These are phyloP conservation scores for Girardinichthys multiradiatus DNA, from an alignment of 2,113 vertebrate genomes.

Conservation along the genomic window DNA sequence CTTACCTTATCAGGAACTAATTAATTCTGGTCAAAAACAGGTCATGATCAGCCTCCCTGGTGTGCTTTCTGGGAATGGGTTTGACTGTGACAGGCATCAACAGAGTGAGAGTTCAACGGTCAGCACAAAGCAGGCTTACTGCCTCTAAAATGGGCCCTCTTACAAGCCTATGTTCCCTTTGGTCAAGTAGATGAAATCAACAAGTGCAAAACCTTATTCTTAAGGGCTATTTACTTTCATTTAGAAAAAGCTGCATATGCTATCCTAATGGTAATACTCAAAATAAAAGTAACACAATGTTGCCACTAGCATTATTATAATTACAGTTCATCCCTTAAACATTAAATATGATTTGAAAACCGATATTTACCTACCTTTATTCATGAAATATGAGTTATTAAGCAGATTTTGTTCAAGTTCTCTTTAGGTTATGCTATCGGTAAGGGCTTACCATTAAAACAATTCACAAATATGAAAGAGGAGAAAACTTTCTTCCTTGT, in stretches of 20 bases:
- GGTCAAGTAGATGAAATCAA: constrained; percentile 63
- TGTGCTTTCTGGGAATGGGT: constrained; percentile 24
- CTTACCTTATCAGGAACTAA: background rate
- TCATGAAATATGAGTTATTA: background rate
- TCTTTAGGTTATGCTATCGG: background rate
- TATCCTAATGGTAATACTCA: background rate
- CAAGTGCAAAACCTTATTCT: constrained; percentile 56
- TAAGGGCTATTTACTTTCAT: constrained; percentile 14
- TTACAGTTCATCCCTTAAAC: background rate
- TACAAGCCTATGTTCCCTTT: constrained; percentile 35
- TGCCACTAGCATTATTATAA: background rate
- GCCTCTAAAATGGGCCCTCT: constrained; percentile 57
- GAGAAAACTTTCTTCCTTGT: background rate
- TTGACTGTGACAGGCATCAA: constrained; percentile 50
- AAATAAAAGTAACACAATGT: background rate
- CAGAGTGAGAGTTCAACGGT: constrained; percentile 66
- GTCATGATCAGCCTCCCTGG: constrained; percentile 4
- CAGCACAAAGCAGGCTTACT: constrained; percentile 74
- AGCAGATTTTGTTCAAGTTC: background rate
- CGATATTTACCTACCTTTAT: background rate
- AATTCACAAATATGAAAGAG: background rate
- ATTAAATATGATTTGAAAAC: background rate
- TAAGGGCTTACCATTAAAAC: too few species aligned
- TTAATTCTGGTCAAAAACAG: constrained; percentile 24
- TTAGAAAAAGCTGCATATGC: background rate